Evolutionary conservation across 2,888 invertebrate genomes (phyloP), one percentile per base, ranked within the genome.

Genomic region (Leptopilina drosophilae): DNA sequence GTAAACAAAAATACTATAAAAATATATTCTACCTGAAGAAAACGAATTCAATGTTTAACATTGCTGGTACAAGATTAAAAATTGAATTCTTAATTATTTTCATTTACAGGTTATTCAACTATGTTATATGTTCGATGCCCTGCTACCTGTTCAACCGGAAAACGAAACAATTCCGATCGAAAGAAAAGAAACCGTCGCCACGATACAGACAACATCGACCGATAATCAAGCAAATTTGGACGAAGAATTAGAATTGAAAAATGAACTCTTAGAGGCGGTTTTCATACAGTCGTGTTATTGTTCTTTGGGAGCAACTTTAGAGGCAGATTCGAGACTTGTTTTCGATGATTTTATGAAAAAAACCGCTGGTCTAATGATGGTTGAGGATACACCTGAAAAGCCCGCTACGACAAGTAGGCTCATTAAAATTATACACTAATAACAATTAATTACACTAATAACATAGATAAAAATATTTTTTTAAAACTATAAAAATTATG

Each of bases 341-440:
- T 98, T 98, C 89, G 98, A 98, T 91, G 94, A 93, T 20, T 97
- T 95, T 88, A 92, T 97, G 84, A 98, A 98, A 91, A 94, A 94
- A 85, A 93, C 94, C n/a, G 93, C 94, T 84, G 94, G 96, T 8
- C 93, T 97, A 91, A 94, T 95, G 91, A 92, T 94, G 77, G 93
- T 95, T 0, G 94, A 95, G 78, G 97, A 97, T 85, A 93, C 92
- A 0, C 87, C 84, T 0, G 94, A 94, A 14, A 94, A 94, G 83
- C 94, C 94, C 81, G 96, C 96, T 2, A 93, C 93, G n/a, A 92
- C 93, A 42, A 93, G 95, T 94, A 88, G 20, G 2, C 62, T 62
- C 8, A 62, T 62, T 3, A 62, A 20, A 8, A 62, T 6, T 15
- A 1, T n/a, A 42, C 42, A 42, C 11, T 12, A 11, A 49, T 49